Percentiles rank a stretch among this genome's conserved stretches.
These are phyloP conservation scores for Diadema setosum DNA, from an alignment of 35 echinoderm and acorn worm genomes.

Conservation along the genomic window DNA sequence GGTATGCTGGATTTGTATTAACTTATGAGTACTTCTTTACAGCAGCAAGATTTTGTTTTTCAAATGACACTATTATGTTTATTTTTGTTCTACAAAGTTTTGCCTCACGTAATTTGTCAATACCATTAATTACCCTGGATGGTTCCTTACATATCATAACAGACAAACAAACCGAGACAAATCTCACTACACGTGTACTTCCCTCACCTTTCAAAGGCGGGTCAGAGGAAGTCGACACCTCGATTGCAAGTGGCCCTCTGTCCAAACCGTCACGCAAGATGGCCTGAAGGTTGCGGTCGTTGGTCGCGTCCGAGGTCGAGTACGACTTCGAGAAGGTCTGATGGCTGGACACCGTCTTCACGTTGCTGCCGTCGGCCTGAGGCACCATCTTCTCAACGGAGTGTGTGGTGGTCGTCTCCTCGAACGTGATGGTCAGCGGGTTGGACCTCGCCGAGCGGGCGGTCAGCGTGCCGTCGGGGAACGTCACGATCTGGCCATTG, in stretches of 20 bases:
- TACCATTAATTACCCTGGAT: too few species aligned
- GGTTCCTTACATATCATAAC: too few species aligned
- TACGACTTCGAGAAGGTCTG: slow-evolving; percentile 86
- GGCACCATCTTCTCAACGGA: slow-evolving; percentile 79
- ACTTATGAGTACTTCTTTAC: too few species aligned
- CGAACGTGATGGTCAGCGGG: slow-evolving; percentile 88
- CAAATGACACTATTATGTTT: too few species aligned
- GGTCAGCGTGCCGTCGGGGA: not conserved
- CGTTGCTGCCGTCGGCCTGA: slow-evolving; percentile 69
- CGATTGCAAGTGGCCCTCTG: slow-evolving; percentile 89
- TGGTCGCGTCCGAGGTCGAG: slow-evolving; percentile 76
- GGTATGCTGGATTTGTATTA: too few species aligned
- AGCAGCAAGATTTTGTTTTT: too few species aligned
- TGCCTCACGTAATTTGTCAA: too few species aligned
- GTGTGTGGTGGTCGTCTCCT: slow-evolving; percentile 89
- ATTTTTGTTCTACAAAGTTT: too few species aligned
- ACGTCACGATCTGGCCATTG: slow-evolving; percentile 71
- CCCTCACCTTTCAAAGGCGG: slow-evolving; percentile 61
- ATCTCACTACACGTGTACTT: too few species aligned
- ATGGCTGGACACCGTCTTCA: slow-evolving; percentile 84
- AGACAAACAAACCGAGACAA: too few species aligned
- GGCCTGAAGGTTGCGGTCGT: slow-evolving; percentile 70
- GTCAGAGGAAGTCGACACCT: slow-evolving; percentile 41
- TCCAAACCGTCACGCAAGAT: slow-evolving; percentile 81
- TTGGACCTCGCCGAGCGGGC: not conserved